Base-by-base conservation (phyloP, 2,113 vertebrate genomes). In the Archocentrus centrarchus region DNA sequence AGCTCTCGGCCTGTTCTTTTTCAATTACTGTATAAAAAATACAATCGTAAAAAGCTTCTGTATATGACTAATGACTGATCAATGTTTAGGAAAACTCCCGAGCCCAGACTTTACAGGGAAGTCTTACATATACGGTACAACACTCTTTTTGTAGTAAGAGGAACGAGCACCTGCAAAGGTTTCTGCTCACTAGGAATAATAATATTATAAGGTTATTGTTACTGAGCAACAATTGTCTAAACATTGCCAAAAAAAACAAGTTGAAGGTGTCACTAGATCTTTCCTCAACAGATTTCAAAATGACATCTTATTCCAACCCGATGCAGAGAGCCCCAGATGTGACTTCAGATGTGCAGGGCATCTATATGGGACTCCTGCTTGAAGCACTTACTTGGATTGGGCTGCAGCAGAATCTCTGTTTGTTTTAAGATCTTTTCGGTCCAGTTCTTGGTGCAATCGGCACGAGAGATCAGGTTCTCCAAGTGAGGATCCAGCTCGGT, bases 391-490 rank as follows among this genome's bases (percentile, higher is more conserved):
- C 94, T 94, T 17, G 94, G 94, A 66, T 95, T 95, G 78, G 94
- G 94, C 86, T 95, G 94, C 78, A 95, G 90, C 1, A 95, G 93
- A 27, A 92, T 86, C 79, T 95, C 94, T 0, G 93, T 95, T 59
- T 95, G 94, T 83, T 88, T 88, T 27, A 95, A 73, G 84, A 95
- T 94, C 85, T 98, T 98, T 91, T 99, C 98, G 0, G 98, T 99
- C 98, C 98, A 99, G 94, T 98, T 98, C 94, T 97, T 99, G 75
- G 98, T 99, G 91, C 94, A 95, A 91, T 99, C 98, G 0, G 97
- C 98, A 59, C 97, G 96, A 78, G 95, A 82, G 80, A 98, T 92
- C 10, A 99, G 97, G 88, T 96, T 98, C 91, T 99, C 98, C 57
- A 99, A 96, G 90, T 98, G 97, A 11, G 97, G 96, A 1, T 99